phyloP scores from a whole-genome alignment of 2,888 invertebrate species.

The Coelinius sp. region DNA sequence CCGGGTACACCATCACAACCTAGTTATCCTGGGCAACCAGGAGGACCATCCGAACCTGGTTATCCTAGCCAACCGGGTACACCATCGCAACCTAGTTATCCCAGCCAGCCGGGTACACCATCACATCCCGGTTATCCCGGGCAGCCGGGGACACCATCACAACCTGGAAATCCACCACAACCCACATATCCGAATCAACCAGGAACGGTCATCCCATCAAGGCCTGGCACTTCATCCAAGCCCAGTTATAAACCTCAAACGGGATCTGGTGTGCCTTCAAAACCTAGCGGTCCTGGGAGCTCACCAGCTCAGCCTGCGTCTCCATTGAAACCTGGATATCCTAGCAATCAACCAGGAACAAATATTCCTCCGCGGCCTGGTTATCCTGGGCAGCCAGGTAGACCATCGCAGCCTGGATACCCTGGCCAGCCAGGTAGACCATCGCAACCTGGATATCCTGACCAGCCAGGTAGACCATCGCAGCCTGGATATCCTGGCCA shows the following conservation, averaged over 20 bases:
- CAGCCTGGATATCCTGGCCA: conserved; percentile 58
- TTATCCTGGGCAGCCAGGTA: too few relatives aligned
- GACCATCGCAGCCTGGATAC: conserved; percentile 40
- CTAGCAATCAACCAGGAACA: too few relatives aligned
- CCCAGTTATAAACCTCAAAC: too few relatives aligned
- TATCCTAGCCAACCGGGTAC: conserved; percentile 53
- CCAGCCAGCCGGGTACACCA: conserved; percentile 39
- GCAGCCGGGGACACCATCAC: conserved; percentile 38
- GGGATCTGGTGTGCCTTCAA: too few relatives aligned
- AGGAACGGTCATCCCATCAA: neutral
- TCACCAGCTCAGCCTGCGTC: too few relatives aligned
- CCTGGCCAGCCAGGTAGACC: too few relatives aligned
- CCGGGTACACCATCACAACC: conserved; percentile 42
- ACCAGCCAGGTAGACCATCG: conserved; percentile 59
- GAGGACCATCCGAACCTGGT: conserved; percentile 55
- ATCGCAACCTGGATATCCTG: conserved; percentile 44
- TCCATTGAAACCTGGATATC: too few relatives aligned
- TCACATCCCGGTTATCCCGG: conserved; percentile 45
- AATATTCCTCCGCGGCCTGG: neutral
- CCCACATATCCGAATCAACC: conserved; percentile 45
- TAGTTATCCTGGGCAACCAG: conserved; percentile 33
- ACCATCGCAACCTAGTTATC: conserved; percentile 53
- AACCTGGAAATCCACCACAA: conserved; percentile 50
- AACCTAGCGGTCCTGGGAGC: too few relatives aligned
- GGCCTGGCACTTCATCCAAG: neutral